These are phyloP conservation scores for Popillia japonica DNA, from an alignment of 1,140 invertebrate species.

Conservation along the genomic window DNA sequence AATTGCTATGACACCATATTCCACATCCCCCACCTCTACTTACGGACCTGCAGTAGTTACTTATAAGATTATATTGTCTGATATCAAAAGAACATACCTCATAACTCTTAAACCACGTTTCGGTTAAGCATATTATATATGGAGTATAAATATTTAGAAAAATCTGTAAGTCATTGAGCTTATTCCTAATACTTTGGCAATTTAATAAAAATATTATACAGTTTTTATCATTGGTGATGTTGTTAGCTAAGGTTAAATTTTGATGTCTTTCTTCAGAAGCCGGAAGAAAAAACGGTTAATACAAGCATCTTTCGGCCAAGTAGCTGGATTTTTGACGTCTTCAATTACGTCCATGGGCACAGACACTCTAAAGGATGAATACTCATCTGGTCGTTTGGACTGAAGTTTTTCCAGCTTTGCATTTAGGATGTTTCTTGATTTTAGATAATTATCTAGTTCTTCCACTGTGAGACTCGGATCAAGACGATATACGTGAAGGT, in stretches of 20 bases:
- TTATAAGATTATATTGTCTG: too few relatives aligned
- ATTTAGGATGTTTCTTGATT: background rate
- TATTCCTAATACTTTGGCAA: background rate
- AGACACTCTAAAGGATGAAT: slow-evolving; percentile 21
- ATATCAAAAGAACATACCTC: too few relatives aligned
- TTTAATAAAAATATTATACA: slow-evolving; percentile 1
- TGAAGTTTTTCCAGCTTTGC: slow-evolving; percentile 17
- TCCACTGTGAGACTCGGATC: background rate
- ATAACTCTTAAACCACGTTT: too few relatives aligned
- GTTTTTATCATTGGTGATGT: background rate
- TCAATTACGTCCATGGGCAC: background rate
- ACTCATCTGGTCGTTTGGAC: slow-evolving; percentile 13
- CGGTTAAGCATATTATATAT: background rate
- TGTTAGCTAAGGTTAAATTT: background rate
- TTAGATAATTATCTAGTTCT: background rate
- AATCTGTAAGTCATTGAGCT: slow-evolving; percentile 3
- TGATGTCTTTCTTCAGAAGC: background rate
- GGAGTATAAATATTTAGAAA: background rate
- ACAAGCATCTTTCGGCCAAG: background rate
- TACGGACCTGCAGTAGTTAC: too few relatives aligned
- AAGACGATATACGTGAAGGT: slow-evolving; percentile 11
- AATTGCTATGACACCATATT: too few relatives aligned
- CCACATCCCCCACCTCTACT: too few relatives aligned
- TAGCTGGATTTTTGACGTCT: background rate
- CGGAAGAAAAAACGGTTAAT: slow-evolving; percentile 29